These are phyloP conservation scores for Campoplex capitator DNA, from an alignment of 2,888 invertebrate species.

Conservation along the genomic window DNA sequence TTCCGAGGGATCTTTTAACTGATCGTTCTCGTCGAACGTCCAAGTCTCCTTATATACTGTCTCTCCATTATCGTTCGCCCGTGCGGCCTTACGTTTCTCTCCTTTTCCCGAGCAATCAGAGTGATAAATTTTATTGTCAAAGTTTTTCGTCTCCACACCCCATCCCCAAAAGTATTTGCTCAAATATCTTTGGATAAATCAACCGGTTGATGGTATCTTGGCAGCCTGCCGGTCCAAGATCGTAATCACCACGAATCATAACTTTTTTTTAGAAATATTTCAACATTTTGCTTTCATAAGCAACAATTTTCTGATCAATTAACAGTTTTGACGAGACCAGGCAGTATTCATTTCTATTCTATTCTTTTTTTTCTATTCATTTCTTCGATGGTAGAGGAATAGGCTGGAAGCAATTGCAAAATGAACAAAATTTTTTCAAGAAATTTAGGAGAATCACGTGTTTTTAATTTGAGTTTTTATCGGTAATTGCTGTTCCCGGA, in stretches of 20 bases:
- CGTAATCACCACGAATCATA: not conserved
- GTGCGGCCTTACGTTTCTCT: slow-evolving; percentile 28
- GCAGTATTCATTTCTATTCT: too few relatives aligned
- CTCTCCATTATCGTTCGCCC: slow-evolving; percentile 46
- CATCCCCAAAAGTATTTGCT: slow-evolving; percentile 17
- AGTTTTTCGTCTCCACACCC: slow-evolving; percentile 28
- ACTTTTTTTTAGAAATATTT: slow-evolving; percentile 6
- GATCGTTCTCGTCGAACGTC: slow-evolving; percentile 37
- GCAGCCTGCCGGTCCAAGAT: not conserved
- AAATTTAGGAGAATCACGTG: not conserved
- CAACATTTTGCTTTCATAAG: not conserved
- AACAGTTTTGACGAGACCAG: not conserved
- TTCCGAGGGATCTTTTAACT: slow-evolving; percentile 37
- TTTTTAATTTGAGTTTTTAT: not conserved
- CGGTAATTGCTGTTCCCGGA: not conserved
- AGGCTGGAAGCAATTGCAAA: not conserved
- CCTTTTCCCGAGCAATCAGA: slow-evolving; percentile 12
- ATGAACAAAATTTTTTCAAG: not conserved
- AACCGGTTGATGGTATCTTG: slow-evolving; percentile 27
- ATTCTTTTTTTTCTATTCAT: too few relatives aligned
- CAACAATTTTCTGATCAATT: not conserved
- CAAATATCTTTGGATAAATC: slow-evolving; percentile 54
- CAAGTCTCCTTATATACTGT: slow-evolving; percentile 47
- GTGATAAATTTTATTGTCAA: slow-evolving; percentile 54
- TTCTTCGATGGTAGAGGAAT: not conserved